Conservation (phyloP, 2,888 invertebrate genomes). For the Thelaira solivaga region DNA sequence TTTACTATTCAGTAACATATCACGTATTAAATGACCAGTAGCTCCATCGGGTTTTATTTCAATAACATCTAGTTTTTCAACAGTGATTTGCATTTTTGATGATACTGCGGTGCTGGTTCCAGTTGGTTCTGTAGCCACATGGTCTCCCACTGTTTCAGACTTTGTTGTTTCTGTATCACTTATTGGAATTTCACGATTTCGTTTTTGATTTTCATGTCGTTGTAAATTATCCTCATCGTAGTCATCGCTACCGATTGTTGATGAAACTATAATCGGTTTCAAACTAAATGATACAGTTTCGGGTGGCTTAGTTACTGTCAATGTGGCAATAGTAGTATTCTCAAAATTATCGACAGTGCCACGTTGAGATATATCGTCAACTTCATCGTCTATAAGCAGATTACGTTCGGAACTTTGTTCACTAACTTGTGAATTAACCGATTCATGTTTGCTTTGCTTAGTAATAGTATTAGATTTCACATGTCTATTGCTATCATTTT, state of each 20-base stretch:
- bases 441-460: constrained; percentile 62
- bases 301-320: constrained; percentile 19
- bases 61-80: constrained; percentile 77
- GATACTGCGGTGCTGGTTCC: background rate
- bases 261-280: constrained; percentile 74
- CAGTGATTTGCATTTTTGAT: constrained; percentile 66
- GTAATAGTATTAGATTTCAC: constrained; percentile 52
- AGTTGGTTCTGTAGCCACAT: constrained; percentile 18
- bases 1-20: constrained; percentile 59
- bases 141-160: constrained; percentile 59
- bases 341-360: constrained; percentile 68
- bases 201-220: constrained; percentile 25
- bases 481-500: constrained; percentile 27
- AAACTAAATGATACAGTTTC: constrained; percentile 66
- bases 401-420: constrained; percentile 75
- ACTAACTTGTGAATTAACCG: constrained; percentile 71
- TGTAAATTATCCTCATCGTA: constrained; percentile 50
- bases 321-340: constrained; percentile 52
- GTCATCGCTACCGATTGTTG: constrained; percentile 69
- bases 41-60: constrained; percentile 77
- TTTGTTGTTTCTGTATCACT: constrained; percentile 48
- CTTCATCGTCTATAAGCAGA: constrained; percentile 75
- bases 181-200: constrained; percentile 31
- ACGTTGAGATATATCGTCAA: constrained; percentile 72
- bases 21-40: constrained; percentile 74